A percentile compares a stretch with the other conserved stretches of the same genome.
These are phyloP conservation scores for Axis porcinus DNA, from an alignment of 2,113 vertebrate genomes.

Conservation along the genomic window DNA sequence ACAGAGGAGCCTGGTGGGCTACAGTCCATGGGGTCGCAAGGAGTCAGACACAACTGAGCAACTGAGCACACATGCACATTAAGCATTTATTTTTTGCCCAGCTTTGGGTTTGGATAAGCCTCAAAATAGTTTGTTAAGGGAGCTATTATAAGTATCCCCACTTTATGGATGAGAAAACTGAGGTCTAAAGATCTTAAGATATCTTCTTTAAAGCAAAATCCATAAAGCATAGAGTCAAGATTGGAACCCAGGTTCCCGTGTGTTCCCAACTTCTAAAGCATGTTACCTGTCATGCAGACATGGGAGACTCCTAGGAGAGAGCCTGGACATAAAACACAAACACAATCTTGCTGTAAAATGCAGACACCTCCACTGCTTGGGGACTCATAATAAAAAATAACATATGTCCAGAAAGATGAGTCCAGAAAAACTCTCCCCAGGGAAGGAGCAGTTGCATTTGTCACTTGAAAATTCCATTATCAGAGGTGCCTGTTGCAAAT, in stretches of 20 bases:
- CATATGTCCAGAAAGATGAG: not conserved
- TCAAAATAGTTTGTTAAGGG: not conserved
- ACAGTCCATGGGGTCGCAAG: not conserved
- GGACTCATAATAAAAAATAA: not conserved
- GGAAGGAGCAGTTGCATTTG: not conserved
- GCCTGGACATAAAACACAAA: not conserved
- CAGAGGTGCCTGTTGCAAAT: not conserved
- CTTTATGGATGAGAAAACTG: not conserved
- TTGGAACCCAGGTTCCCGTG: not conserved
- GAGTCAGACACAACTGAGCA: not conserved
- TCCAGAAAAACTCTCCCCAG: not conserved
- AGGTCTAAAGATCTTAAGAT: not conserved
- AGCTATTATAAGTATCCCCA: not conserved
- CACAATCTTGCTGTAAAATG: not conserved
- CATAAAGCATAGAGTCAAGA: not conserved
- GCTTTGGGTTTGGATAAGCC: not conserved
- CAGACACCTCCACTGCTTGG: not conserved
- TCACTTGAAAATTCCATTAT: not conserved
- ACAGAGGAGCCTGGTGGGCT: not conserved
- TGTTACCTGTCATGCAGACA: not conserved
- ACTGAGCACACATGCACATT: not conserved
- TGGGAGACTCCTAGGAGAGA: accelerated
- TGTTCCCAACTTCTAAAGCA: not conserved
- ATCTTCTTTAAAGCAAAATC: not conserved
- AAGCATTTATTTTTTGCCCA: not conserved